phyloP scores from a whole-genome alignment of 2,888 invertebrate species.

The Hypena proboscidalis region DNA sequence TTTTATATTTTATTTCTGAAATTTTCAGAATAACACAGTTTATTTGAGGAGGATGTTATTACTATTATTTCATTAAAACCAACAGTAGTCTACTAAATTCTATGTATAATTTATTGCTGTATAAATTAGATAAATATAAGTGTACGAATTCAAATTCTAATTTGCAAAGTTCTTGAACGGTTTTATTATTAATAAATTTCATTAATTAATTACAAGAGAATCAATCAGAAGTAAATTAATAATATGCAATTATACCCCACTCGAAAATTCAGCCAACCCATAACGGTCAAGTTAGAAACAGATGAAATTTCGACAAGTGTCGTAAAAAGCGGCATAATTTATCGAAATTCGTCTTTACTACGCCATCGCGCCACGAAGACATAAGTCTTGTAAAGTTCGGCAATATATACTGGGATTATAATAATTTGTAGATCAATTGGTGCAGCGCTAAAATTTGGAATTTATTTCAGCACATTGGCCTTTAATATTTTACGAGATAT shows the following conservation, averaged over 20 bases:
- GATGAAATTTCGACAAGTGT: constrained; percentile 15
- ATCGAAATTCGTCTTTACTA: constrained; percentile 11
- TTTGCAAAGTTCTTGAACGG: too few species aligned
- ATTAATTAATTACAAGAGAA: background rate
- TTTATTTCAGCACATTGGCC: constrained; percentile 1
- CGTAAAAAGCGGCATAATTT: constrained; percentile 20
- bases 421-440: constrained; percentile 7
- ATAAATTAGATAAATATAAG: too few species aligned
- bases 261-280: constrained; percentile 2
- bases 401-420: constrained; percentile 7
- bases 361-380: background rate
- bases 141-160: too few species aligned
- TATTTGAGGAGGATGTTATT: too few species aligned
- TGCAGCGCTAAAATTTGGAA: constrained; percentile 2
- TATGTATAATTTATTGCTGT: too few species aligned
- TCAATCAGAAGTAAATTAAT: too few species aligned
- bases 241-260: background rate
- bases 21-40: too few species aligned
- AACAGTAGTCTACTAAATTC: too few species aligned
- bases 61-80: too few species aligned
- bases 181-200: too few species aligned
- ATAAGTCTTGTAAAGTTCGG: constrained; percentile 12
- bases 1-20: too few species aligned
- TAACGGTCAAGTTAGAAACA: constrained; percentile 8
- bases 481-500: too few species aligned